phyloP scores from a whole-genome alignment of 2,888 invertebrate species.

The Caenorhabditis doughertyi region DNA sequence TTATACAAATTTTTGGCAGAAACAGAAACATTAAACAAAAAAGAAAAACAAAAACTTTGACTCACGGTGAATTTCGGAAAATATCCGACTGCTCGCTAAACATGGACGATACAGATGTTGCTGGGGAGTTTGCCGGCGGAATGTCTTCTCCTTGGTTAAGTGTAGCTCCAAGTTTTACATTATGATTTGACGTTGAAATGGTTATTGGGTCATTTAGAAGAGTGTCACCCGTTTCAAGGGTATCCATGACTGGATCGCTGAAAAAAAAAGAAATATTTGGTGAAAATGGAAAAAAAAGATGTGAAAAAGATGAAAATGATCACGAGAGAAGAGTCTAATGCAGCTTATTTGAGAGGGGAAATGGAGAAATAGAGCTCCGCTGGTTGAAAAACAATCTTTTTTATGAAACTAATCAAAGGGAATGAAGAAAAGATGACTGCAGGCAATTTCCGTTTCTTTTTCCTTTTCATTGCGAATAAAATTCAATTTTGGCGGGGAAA shows the following conservation, averaged over 20 bases:
- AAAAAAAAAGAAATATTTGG: too few relatives aligned
- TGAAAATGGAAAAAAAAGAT: background rate
- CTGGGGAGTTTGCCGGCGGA: constrained; percentile 60
- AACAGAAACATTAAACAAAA: too few relatives aligned
- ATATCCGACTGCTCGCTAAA: constrained; percentile 65
- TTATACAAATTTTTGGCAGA: background rate
- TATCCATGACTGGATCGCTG: constrained; percentile 13
- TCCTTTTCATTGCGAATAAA: too few relatives aligned
- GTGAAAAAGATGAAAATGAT: constrained; percentile 2
- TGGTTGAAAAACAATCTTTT: too few relatives aligned
- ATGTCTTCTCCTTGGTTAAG: constrained; percentile 59
- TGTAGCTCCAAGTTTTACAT: constrained; percentile 44
- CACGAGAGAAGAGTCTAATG: constrained; percentile 10
- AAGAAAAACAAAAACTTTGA: too few relatives aligned
- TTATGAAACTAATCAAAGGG: background rate
- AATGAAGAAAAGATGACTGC: too few relatives aligned
- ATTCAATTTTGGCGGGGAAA: too few relatives aligned
- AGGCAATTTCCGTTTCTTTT: background rate
- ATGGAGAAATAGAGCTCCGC: too few relatives aligned
- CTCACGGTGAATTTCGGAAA: constrained; percentile 68
- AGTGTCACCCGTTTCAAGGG: constrained; percentile 13
- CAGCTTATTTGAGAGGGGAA: too few relatives aligned
- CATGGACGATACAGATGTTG: constrained; percentile 67
- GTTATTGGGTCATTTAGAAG: background rate
- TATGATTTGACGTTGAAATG: background rate